Conservation (phyloP, 2,797 vertebrate genomes). For the Tapera naevia region DNA sequence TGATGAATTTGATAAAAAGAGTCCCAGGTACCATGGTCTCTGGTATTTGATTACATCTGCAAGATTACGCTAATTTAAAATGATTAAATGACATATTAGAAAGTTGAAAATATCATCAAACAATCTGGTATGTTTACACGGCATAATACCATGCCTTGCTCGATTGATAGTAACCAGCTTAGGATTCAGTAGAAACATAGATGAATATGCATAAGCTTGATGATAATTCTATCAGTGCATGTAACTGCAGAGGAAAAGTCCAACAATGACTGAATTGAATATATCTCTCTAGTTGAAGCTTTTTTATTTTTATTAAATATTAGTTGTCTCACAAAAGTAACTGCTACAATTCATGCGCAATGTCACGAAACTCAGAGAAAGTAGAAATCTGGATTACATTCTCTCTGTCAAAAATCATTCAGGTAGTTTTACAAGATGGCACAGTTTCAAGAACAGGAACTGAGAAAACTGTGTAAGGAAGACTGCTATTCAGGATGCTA, state of each 20-base stretch:
- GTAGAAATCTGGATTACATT: background rate
- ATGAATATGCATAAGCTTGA: background rate
- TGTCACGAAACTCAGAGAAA: background rate
- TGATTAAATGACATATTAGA: background rate
- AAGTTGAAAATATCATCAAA: background rate
- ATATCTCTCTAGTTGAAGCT: background rate
- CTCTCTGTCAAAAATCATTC: background rate
- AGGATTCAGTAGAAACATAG: background rate
- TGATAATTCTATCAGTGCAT: background rate
- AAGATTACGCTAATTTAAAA: background rate
- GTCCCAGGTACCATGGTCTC: background rate
- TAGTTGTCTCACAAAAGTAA: background rate
- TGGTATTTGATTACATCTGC: background rate
- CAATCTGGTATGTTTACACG: background rate
- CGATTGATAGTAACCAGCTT: background rate
- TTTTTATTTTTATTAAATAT: background rate
- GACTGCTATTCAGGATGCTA: background rate
- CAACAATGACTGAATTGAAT: background rate
- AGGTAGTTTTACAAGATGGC: background rate
- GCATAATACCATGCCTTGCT: background rate
- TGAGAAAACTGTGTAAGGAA: background rate
- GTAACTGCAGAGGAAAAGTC: background rate
- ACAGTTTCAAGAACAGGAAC: background rate
- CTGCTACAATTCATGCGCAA: background rate
- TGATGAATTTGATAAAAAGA: background rate